Percentiles rank a stretch among this genome's conserved stretches.
Evolutionary conservation across 2,888 invertebrate genomes (phyloP).

Genomic region (Pycnomerus fuliginosus): DNA sequence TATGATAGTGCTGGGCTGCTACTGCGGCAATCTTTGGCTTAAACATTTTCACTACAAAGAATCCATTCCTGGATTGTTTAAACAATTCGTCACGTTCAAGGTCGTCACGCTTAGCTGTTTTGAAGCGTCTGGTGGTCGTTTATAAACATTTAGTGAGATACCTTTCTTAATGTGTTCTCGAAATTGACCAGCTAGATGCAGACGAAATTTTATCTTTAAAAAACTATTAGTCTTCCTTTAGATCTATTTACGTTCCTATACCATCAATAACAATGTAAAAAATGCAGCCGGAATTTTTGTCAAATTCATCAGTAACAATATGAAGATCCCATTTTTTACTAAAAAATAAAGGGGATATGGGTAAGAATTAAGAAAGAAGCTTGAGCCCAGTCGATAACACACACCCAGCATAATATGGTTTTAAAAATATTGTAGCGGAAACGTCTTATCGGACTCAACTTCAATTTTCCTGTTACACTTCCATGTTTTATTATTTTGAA

Average conservation of each 20-base stretch:
- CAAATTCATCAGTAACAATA: too few relatives aligned
- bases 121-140: conserved; percentile 17
- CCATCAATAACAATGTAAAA: too few relatives aligned
- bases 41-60: conserved; percentile 14
- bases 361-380: too few relatives aligned
- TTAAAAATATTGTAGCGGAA: conserved; percentile 35
- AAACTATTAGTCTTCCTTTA: conserved; percentile 22
- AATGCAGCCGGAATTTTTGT: too few relatives aligned
- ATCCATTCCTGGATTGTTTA: conserved; percentile 15
- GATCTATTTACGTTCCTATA: too few relatives aligned
- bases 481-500: conserved; percentile 27
- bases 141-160: conserved; percentile 29
- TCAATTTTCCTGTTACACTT: conserved; percentile 39
- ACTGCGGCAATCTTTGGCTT: too few relatives aligned
- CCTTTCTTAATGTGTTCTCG: conserved; percentile 26
- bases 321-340: too few relatives aligned
- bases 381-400: too few relatives aligned
- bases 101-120: conserved; percentile 15
- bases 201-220: conserved; percentile 15
- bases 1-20: too few relatives aligned
- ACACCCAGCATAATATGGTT: too few relatives aligned
- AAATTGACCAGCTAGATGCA: conserved; percentile 18
- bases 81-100: conserved; percentile 23
- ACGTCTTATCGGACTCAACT: conserved; percentile 31
- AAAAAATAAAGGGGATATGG: too few relatives aligned